A percentile compares a stretch with the other conserved stretches of the same genome.
phyloP scores from a whole-genome alignment of 2,888 invertebrate genomes.

The Notodonta dromedarius region DNA sequence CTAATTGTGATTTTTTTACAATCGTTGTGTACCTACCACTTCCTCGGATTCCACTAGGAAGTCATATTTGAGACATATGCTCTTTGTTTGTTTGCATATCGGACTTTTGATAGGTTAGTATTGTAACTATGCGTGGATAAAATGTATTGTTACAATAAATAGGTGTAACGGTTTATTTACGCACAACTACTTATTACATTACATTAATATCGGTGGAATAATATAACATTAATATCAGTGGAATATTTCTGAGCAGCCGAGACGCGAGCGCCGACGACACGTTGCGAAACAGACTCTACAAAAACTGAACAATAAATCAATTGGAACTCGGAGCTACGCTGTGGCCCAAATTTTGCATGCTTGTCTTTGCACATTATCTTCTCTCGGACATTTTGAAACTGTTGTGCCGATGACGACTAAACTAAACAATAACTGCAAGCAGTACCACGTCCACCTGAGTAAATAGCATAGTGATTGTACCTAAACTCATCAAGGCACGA shows the following conservation, averaged over 20 bases:
- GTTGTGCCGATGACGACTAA: conserved; percentile 9
- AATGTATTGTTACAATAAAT: not conserved
- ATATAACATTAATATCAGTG: not conserved
- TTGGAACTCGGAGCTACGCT: not conserved
- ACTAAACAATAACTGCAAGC: conserved; percentile 11
- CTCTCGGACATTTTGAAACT: not conserved
- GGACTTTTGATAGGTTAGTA: conserved; percentile 24
- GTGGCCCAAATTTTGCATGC: conserved; percentile 3
- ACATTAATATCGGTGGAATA: not conserved
- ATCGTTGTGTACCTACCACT: conserved; percentile 36
- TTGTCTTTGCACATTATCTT: conserved; percentile 2
- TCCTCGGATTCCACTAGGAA: conserved; percentile 21
- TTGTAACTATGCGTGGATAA: no score
- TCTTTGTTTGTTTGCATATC: no score
- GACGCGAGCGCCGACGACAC: not conserved
- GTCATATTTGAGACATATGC: conserved; percentile 1
- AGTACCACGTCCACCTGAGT: conserved; percentile 13
- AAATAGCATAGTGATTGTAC: conserved; percentile 18
- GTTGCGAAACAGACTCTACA: not conserved
- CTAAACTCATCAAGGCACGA: conserved; percentile 19
- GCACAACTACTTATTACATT: not conserved
- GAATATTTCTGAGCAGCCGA: not conserved
- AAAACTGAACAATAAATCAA: not conserved
- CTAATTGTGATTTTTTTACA: conserved; percentile 42
- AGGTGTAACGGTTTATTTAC: not conserved